These are phyloP conservation scores for Tribolium castaneum DNA, from an alignment of 1,140 invertebrate species.

Conservation along the genomic window DNA sequence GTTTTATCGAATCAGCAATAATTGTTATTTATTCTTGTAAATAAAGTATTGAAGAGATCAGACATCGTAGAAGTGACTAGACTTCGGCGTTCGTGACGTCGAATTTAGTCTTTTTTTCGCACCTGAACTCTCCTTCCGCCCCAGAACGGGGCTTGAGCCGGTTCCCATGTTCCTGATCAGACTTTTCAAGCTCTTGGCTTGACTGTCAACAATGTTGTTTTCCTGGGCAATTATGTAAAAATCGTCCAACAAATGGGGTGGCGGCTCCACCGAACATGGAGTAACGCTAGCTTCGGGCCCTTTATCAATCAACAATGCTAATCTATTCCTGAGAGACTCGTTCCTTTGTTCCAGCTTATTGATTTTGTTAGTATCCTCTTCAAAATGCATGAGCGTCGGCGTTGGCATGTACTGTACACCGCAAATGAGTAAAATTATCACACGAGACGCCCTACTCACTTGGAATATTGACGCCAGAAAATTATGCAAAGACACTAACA, in stretches of 20 bases:
- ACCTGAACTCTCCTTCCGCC: conserved; percentile 70
- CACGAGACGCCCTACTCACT: conserved; percentile 62
- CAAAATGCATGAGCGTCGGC: conserved; percentile 85
- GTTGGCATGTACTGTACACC: conserved; percentile 79
- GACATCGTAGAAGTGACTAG: conserved; percentile 30
- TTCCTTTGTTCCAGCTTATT: conserved; percentile 88
- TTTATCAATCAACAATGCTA: conserved; percentile 64
- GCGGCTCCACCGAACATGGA: conserved; percentile 72
- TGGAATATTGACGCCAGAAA: conserved; percentile 92
- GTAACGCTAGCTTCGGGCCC: conserved; percentile 69
- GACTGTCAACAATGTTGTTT: conserved; percentile 68
- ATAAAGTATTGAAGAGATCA: conserved; percentile 31
- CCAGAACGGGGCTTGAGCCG: conserved; percentile 82
- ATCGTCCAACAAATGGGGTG: conserved; percentile 87
- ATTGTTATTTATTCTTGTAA: conserved; percentile 29
- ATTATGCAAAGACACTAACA: conserved; percentile 93
- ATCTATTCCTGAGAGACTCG: conserved; percentile 72
- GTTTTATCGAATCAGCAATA: conserved; percentile 3
- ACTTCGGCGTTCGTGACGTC: conserved; percentile 39
- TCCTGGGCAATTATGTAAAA: conserved; percentile 92
- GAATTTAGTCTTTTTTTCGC: conserved; percentile 61
- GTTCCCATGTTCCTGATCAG: conserved; percentile 83
- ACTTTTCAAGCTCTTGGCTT: conserved; percentile 78
- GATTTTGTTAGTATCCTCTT: conserved; percentile 84
- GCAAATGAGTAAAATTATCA: not conserved